Percentiles rank a stretch among this genome's conserved stretches.
These are phyloP conservation scores for Dasyurus viverrinus DNA, from an alignment of 2,113 vertebrate genomes.

Conservation along the genomic window DNA sequence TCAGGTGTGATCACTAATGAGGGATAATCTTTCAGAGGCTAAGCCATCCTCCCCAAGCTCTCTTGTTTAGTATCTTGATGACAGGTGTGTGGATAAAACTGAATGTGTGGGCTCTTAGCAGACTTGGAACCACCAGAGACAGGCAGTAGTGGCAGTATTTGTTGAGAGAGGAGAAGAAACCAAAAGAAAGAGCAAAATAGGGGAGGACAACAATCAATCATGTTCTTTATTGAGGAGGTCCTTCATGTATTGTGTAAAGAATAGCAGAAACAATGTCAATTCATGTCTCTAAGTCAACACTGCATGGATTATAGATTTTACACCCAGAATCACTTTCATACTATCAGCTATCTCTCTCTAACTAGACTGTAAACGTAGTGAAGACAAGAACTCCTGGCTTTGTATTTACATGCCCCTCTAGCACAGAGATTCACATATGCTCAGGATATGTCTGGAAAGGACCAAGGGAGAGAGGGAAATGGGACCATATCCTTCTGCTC, in stretches of 20 bases:
- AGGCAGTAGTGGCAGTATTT: neutral
- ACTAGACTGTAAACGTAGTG: neutral
- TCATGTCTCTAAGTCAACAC: neutral
- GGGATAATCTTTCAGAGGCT: neutral
- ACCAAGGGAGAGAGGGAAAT: neutral
- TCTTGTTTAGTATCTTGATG: neutral
- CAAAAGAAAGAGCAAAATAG: neutral
- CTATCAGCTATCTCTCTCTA: neutral
- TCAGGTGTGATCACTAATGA: neutral
- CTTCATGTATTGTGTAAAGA: neutral
- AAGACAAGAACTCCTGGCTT: neutral
- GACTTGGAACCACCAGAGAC: neutral
- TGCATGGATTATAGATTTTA: neutral
- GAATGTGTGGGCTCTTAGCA: neutral
- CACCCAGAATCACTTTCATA: neutral
- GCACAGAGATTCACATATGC: neutral
- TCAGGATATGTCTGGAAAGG: neutral
- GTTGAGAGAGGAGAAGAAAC: neutral
- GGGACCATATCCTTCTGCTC: neutral
- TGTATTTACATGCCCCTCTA: neutral
- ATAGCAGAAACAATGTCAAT: neutral
- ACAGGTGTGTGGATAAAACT: neutral
- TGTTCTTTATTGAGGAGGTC: neutral
- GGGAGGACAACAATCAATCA: neutral
- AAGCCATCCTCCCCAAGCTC: neutral